Conservation (phyloP, 2,113 vertebrate species). For the Oceanites oceanicus region DNA sequence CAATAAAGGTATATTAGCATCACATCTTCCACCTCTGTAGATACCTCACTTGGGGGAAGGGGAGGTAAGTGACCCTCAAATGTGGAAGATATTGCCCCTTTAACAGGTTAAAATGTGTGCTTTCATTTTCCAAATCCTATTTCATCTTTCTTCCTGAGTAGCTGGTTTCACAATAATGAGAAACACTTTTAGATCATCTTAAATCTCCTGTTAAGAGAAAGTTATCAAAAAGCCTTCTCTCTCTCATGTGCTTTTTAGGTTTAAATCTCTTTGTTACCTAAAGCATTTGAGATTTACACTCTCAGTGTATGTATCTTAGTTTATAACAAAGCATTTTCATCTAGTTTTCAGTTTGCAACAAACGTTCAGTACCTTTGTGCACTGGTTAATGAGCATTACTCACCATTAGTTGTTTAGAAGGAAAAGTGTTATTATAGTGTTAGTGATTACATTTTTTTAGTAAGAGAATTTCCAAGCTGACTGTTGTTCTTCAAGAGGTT, state of each 20-base stretch:
- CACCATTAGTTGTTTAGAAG: neutral
- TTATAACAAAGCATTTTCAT: neutral
- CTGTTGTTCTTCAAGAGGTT: neutral
- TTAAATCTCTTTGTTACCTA: neutral
- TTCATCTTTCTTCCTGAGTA: neutral
- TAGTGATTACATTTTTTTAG: neutral
- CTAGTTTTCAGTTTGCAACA: neutral
- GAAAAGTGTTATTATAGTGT: neutral
- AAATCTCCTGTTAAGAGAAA: neutral
- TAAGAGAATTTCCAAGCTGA: neutral
- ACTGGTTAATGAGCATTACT: neutral
- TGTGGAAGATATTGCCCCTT: neutral
- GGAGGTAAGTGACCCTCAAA: neutral
- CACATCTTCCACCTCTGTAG: neutral
- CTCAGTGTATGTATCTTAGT: neutral
- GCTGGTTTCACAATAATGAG: neutral
- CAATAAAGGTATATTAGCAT: neutral
- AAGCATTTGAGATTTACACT: neutral
- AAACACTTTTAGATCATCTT: neutral
- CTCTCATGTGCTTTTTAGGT: neutral
- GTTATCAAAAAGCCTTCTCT: neutral
- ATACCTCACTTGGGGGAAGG: no score
- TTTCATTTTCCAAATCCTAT: neutral
- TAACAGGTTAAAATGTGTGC: neutral
- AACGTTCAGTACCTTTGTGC: neutral